Conservation (phyloP, 2,797 vertebrate genomes). For the Melanotaenia boesemani region DNA sequence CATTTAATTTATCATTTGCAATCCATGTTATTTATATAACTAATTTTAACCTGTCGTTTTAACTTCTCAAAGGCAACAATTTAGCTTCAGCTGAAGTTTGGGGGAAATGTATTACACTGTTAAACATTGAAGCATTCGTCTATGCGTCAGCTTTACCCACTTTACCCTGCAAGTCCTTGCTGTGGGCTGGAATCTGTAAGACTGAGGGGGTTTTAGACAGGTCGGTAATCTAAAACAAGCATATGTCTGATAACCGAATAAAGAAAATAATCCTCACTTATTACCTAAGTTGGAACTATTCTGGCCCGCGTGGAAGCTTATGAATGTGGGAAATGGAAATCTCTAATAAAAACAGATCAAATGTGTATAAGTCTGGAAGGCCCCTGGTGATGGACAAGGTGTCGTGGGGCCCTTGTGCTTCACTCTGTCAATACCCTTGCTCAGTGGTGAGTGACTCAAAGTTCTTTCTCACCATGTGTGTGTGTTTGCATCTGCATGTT, state of each 20-base stretch:
- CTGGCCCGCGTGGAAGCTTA: neutral
- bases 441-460: conserved; percentile 65
- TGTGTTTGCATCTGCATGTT: conserved; percentile 21
- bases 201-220: neutral
- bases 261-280: conserved; percentile 9
- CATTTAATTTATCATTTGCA: no score
- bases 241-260: neutral
- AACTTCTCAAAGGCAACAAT: neutral
- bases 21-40: no score
- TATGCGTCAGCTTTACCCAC: neutral
- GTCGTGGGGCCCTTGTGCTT: conserved; percentile 46
- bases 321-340: conserved; percentile 17
- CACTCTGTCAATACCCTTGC: conserved; percentile 39
- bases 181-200: neutral
- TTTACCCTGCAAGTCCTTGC: neutral
- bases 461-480: conserved; percentile 47
- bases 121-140: neutral
- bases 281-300: neutral
- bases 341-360: conserved; percentile 38
- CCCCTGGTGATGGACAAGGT: conserved; percentile 63
- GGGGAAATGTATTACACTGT: neutral
- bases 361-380: conserved; percentile 24
- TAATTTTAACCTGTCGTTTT: neutral
- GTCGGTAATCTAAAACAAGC: conserved; percentile 14
- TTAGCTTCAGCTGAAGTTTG: neutral